Percentiles rank a stretch among this genome's conserved stretches.
phyloP scores from a whole-genome alignment of 2,113 vertebrate species.

The Nothobranchius furzeri region DNA sequence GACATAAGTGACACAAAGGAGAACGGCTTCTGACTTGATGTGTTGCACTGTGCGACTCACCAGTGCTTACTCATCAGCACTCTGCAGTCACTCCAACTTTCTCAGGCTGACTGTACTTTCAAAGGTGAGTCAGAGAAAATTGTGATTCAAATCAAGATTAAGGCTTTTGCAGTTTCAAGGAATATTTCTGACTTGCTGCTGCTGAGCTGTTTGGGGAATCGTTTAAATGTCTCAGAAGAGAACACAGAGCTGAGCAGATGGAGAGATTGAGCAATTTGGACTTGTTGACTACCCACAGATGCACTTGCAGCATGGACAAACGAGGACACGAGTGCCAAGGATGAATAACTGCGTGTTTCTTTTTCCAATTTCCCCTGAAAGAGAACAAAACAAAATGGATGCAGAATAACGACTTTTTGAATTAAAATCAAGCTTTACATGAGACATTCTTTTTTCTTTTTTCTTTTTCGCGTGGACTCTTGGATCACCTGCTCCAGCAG shows the following conservation, averaged over 20 bases:
- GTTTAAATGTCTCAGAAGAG: constrained; percentile 7
- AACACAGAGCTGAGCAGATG: constrained; percentile 51
- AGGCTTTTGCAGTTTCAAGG: neutral
- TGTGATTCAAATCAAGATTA: constrained; percentile 8
- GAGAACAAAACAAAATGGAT: constrained; percentile 34
- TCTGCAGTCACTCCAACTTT: constrained; percentile 11
- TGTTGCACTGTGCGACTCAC: neutral
- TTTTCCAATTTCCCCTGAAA: constrained; percentile 58
- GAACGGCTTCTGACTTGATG: constrained; percentile 9
- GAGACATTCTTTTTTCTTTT: too few relatives aligned
- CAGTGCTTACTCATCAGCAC: constrained; percentile 37
- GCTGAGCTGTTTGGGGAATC: neutral
- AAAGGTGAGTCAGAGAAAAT: constrained; percentile 49
- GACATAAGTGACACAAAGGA: neutral
- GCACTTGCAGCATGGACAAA: constrained; percentile 51
- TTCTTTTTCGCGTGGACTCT: too few relatives aligned
- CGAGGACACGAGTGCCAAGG: constrained; percentile 41
- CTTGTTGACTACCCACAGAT: constrained; percentile 32
- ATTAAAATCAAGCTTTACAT: too few relatives aligned
- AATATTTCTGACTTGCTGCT: neutral
- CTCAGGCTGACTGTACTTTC: constrained; percentile 25
- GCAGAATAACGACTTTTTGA: neutral
- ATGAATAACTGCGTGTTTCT: constrained; percentile 62
- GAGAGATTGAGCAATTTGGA: constrained; percentile 47
- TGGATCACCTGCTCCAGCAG: too few relatives aligned